A percentile compares a stretch with the other conserved stretches of the same genome.
phyloP scores from a whole-genome alignment of 2,797 vertebrate genomes.

The Poecilia gillii region DNA sequence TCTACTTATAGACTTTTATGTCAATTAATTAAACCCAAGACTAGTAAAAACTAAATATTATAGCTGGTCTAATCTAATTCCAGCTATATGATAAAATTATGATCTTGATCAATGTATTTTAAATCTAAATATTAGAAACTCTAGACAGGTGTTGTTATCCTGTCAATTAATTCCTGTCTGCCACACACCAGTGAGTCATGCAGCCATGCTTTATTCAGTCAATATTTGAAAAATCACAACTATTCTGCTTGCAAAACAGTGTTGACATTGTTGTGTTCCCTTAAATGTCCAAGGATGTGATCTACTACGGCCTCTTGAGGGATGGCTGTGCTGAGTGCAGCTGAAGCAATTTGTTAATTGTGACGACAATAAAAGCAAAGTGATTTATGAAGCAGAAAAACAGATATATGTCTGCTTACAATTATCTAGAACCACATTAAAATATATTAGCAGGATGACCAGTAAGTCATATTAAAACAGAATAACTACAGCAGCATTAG shows the following conservation, averaged over 20 bases:
- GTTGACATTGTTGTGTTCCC: not conserved
- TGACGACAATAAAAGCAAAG: not conserved
- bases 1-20: not conserved
- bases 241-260: not conserved
- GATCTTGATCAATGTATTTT: not conserved
- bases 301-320: not conserved
- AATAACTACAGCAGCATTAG: not conserved
- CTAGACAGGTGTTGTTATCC: not conserved
- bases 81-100: not conserved
- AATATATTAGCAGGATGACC: not conserved
- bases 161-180: not conserved
- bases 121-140: not conserved
- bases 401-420: not conserved
- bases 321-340: not conserved
- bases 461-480: not conserved
- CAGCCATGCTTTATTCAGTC: not conserved
- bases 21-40: not conserved
- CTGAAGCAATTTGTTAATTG: not conserved
- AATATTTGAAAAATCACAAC: not conserved
- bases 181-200: not conserved
- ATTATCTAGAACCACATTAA: not conserved
- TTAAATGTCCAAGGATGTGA: not conserved
- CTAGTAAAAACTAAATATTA: not conserved
- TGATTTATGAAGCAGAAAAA: conserved; percentile 1
- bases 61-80: not conserved